These are phyloP conservation scores for Anoplophora glabripennis DNA, from an alignment of 1,140 invertebrate species.

Conservation along the genomic window DNA sequence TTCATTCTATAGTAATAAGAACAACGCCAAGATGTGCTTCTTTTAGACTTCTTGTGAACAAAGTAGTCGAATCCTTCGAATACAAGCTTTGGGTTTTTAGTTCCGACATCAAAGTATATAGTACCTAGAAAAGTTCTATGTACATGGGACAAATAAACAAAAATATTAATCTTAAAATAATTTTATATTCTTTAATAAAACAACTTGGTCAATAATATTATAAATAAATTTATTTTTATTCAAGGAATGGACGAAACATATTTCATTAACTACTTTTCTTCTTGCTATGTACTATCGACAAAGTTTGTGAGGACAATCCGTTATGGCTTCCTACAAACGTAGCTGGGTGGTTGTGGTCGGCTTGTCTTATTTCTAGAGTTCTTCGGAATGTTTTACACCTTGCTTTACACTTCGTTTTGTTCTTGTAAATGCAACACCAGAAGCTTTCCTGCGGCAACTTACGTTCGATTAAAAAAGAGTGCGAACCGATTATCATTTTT, in stretches of 20 bases:
- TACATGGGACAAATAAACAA: neutral
- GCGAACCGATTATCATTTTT: neutral
- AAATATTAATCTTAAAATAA: neutral
- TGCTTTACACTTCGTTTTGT: constrained; percentile 9
- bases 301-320: too few species aligned
- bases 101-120: constrained; percentile 26
- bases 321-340: neutral
- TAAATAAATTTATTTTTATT: too few species aligned
- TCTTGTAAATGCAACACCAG: constrained; percentile 2
- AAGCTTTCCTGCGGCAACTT: neutral
- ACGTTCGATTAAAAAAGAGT: neutral
- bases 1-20: constrained; percentile 23
- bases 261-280: too few species aligned
- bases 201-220: too few species aligned
- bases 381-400: neutral
- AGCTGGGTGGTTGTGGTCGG: neutral
- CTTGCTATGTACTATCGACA: too few species aligned
- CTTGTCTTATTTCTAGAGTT: neutral
- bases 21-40: constrained; percentile 28
- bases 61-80: constrained; percentile 23
- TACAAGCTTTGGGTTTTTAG: constrained; percentile 29
- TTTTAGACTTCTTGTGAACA: constrained; percentile 7
- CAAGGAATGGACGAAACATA: too few species aligned
- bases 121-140: constrained; percentile 17
- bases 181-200: too few species aligned